Percentiles rank a stretch among this genome's conserved stretches.
Evolutionary conservation across 2,888 invertebrate genomes (phyloP).

Genomic region (Drosophila austrosaltans): DNA sequence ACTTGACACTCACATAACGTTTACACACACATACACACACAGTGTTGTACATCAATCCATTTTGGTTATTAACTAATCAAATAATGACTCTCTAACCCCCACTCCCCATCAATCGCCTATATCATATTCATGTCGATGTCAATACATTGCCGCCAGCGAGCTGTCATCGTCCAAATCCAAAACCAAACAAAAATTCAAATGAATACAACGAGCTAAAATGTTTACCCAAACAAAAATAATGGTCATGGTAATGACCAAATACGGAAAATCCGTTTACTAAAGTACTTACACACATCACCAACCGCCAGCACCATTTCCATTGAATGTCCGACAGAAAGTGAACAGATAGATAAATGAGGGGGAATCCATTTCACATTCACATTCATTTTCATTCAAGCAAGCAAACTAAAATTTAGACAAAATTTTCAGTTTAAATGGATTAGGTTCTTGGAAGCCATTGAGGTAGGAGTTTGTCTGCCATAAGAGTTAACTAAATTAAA

Average conservation of each 20-base stretch:
- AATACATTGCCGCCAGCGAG: slow-evolving; percentile 43
- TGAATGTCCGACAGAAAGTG: slow-evolving; percentile 38
- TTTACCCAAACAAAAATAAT: slow-evolving; percentile 67
- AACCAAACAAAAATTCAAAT: slow-evolving; percentile 50
- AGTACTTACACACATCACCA: slow-evolving; percentile 29
- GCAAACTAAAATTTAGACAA: background rate
- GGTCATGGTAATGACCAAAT: slow-evolving; percentile 58
- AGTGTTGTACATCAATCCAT: background rate
- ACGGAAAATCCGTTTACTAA: slow-evolving; percentile 61
- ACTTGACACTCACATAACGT: background rate
- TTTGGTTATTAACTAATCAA: slow-evolving; percentile 49
- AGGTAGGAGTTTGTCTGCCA: background rate
- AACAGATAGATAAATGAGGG: background rate
- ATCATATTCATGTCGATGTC: slow-evolving; percentile 27
- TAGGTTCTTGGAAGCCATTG: background rate
- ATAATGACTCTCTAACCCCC: slow-evolving; percentile 41
- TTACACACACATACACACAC: background rate
- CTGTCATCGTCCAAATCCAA: slow-evolving; percentile 55
- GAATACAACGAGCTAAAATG: slow-evolving; percentile 53
- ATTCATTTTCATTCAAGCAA: background rate
- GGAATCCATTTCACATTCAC: background rate
- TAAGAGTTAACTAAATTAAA: slow-evolving; percentile 2
- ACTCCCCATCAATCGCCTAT: background rate
- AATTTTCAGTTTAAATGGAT: background rate
- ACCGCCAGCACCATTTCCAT: slow-evolving; percentile 23